Percentiles rank a stretch among this genome's conserved stretches.
Conservation (phyloP, 2,888 invertebrate species). For the Monopis laevigella region DNA sequence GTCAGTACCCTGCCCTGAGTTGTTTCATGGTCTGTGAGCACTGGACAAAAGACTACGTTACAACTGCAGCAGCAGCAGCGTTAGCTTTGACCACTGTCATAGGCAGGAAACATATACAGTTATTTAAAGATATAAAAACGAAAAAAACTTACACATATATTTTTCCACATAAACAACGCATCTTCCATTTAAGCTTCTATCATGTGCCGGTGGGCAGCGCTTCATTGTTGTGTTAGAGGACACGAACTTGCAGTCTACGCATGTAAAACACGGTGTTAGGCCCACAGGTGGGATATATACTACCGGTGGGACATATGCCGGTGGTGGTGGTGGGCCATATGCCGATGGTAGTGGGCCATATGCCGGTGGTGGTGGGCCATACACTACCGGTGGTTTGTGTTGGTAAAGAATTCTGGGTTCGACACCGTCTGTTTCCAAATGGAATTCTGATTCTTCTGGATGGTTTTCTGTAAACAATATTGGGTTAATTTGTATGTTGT, state of each 20-base stretch:
- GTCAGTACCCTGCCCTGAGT: too few species aligned
- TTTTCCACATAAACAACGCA: conserved; percentile 41
- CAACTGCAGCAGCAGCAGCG: too few species aligned
- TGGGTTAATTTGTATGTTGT: too few species aligned
- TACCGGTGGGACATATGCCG: neutral
- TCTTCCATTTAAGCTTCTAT: conserved; percentile 27
- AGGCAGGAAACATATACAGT: too few species aligned
- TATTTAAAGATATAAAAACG: too few species aligned
- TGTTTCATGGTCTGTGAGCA: too few species aligned
- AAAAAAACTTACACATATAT: conserved; percentile 34
- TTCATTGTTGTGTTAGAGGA: conserved; percentile 27
- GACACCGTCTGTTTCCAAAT: too few species aligned
- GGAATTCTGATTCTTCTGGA: too few species aligned
- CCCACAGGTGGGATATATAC: neutral
- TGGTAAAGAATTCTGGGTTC: too few species aligned
- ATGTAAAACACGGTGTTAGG: conserved; percentile 30
- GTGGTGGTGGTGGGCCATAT: neutral
- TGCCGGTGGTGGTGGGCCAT: neutral
- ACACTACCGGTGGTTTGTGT: neutral
- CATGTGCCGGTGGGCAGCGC: conserved; percentile 30
- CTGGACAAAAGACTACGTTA: too few species aligned
- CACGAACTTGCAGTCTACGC: conserved; percentile 34
- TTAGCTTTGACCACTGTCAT: too few species aligned
- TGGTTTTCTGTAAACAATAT: too few species aligned
- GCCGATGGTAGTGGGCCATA: neutral